Percentiles rank a stretch among this genome's conserved stretches.
phyloP scores from a whole-genome alignment of 1,140 invertebrate species.

The Propsilocerus akamusi region DNA sequence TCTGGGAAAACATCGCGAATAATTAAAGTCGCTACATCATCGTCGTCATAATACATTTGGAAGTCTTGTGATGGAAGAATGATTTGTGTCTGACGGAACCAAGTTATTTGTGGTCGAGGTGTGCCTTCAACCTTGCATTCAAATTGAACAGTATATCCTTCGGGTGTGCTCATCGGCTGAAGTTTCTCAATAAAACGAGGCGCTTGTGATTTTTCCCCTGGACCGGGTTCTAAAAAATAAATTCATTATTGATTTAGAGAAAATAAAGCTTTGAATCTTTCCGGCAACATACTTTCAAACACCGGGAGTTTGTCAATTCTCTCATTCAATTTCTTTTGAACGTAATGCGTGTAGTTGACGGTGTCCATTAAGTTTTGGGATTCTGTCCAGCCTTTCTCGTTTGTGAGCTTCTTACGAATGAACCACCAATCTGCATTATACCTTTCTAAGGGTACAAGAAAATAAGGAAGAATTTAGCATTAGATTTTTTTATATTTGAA shows the following conservation, averaged over 20 bases:
- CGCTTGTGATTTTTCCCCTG: slow-evolving; percentile 54
- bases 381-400: slow-evolving; percentile 85
- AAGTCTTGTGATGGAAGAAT: slow-evolving; percentile 81
- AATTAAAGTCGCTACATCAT: slow-evolving; percentile 78
- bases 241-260: slow-evolving; percentile 4
- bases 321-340: slow-evolving; percentile 73
- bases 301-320: slow-evolving; percentile 81
- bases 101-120: slow-evolving; percentile 80
- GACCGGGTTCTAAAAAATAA: slow-evolving; percentile 43
- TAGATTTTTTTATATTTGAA: slow-evolving; percentile 3
- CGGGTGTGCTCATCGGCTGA: slow-evolving; percentile 59
- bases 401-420: slow-evolving; percentile 71
- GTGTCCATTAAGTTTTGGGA: slow-evolving; percentile 71
- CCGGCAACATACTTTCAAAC: slow-evolving; percentile 61
- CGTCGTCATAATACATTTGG: slow-evolving; percentile 83
- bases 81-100: slow-evolving; percentile 84
- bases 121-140: slow-evolving; percentile 78
- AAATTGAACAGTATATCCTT: slow-evolving; percentile 77
- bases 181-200: slow-evolving; percentile 75
- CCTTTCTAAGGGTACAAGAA: slow-evolving; percentile 32
- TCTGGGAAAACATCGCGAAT: slow-evolving; percentile 93
- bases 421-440: slow-evolving; percentile 81
- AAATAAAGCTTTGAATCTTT: slow-evolving; percentile 5
- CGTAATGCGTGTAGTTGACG: slow-evolving; percentile 56
- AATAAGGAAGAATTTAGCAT: neutral